phyloP scores from a whole-genome alignment of 2,113 vertebrate species.

The Choloepus hoffmanni region DNA sequence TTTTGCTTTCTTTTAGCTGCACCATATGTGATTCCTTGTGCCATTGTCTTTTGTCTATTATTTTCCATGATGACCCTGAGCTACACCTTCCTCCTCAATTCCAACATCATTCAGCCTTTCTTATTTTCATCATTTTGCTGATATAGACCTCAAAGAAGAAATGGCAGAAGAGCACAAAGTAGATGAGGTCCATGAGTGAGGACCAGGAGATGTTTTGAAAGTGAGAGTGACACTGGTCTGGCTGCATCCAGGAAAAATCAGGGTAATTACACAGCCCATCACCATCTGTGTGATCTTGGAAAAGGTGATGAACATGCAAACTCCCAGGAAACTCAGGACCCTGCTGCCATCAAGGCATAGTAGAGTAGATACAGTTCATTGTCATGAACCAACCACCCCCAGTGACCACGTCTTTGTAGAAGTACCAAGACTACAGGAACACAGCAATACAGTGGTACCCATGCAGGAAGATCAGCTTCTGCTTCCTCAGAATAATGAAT shows the following conservation, averaged over 20 bases:
- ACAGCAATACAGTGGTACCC: conserved; percentile 99
- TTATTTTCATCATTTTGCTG: conserved; percentile 90
- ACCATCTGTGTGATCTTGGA: conserved; percentile 99
- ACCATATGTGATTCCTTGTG: conserved; percentile 90
- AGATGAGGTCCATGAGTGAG: conserved; percentile 88
- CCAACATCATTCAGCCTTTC: conserved; percentile 85
- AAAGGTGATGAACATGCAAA: conserved; percentile 99
- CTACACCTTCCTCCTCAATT: conserved; percentile 86
- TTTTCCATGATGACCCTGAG: conserved; percentile 91
- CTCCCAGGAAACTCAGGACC: conserved; percentile 96
- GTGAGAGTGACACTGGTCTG: conserved; percentile 97
- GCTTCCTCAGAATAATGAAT: conserved; percentile 98
- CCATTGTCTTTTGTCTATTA: conserved; percentile 87
- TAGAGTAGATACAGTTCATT: conserved; percentile 99
- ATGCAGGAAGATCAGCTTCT: conserved; percentile 92
- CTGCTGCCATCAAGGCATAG: conserved; percentile 95
- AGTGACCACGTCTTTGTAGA: conserved; percentile 99
- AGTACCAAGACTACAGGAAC: conserved; percentile 99
- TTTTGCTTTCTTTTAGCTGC: conserved; percentile 85
- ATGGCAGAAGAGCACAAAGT: conserved; percentile 99
- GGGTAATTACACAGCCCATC: conserved; percentile 97
- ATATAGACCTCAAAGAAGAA: conserved; percentile 99
- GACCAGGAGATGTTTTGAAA: conserved; percentile 99
- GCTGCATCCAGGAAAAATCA: conserved; percentile 98
- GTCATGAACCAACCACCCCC: conserved; percentile 99